Evolutionary conservation across 2,797 vertebrate species (phyloP).

Genomic region (Leuciscus waleckii): DNA sequence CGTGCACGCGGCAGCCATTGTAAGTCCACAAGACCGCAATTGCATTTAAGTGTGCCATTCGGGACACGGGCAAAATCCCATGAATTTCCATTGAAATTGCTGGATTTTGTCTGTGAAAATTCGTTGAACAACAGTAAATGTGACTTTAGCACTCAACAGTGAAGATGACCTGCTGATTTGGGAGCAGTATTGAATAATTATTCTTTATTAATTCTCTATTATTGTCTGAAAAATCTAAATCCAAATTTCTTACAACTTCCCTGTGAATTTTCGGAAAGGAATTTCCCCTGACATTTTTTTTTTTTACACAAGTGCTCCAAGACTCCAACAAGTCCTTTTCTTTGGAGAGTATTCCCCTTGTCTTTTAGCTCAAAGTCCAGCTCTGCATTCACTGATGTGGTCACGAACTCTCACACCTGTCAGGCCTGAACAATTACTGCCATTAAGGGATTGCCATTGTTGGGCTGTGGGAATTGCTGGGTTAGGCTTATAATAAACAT

Average conservation of each 20-base stretch:
- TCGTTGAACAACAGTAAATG: not conserved
- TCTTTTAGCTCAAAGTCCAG: slow-evolving; percentile 36
- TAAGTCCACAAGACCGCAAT: too few relatives aligned
- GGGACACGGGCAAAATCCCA: too few relatives aligned
- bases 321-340: slow-evolving; percentile 13
- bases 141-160: too few relatives aligned
- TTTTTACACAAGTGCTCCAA: slow-evolving; percentile 8
- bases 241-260: not conserved
- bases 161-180: too few relatives aligned
- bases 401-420: slow-evolving; percentile 64
- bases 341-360: not conserved
- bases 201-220: too few relatives aligned
- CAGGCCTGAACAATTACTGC: slow-evolving; percentile 66
- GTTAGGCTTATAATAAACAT: slow-evolving; percentile 48
- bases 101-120: not conserved
- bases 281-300: not conserved
- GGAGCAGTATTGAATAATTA: too few relatives aligned
- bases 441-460: slow-evolving; percentile 72
- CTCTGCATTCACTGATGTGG: slow-evolving; percentile 34
- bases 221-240: too few relatives aligned
- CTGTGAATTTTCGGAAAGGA: slow-evolving; percentile 11
- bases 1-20: too few relatives aligned
- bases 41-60: too few relatives aligned
- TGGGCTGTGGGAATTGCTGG: slow-evolving; percentile 60
- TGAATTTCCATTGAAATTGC: too few relatives aligned